Evolutionary conservation across 2,113 vertebrate genomes (phyloP), one percentile per base, ranked within the genome.

Genomic region (Ictalurus furcatus): DNA sequence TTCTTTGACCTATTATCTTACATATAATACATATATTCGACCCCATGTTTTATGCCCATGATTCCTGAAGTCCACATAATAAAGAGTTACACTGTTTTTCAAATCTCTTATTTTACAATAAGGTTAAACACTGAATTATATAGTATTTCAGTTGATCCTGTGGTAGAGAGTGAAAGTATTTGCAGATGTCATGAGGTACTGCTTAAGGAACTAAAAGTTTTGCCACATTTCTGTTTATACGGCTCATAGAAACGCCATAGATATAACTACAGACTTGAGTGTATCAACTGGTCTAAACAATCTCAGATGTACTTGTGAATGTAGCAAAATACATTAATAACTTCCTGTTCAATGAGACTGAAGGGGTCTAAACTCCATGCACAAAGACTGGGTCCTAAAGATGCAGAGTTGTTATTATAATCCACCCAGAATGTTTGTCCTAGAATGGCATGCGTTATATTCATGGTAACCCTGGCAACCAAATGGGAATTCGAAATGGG

Each of bases 371-470:
- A 54, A 54, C 13, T 28, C 76, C 44, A 84, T 85, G 65, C 4
- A 56, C 28, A 56, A 56, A 71, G 80, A 59, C 52, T 52, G 48
- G 14, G 37, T 25, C 19, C 73, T 44, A 25, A 34, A 8, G 6
- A 82, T 59, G 56, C 34, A 28, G 34, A 0, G 23, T 44, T 84
- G 58, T 63, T 58, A 59, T 76, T 59, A 28, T 86, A 86, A 86
- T 73, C 85, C 21, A 84, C 34, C 85, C 52, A 74, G 30, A 59
- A 40, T 76, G 67, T 71, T 85, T 85, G 48, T 56, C 65, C 30
- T 73, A 71, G 40, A 63, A 69, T 87, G 44, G 79, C 81, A 86
- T 84, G 80, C 37, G 58, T 63, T 89, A 79, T 84, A 30, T 63
- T 84, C 65, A 37, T 61, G 48, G 58, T 85, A 23, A 65, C 71